Evolutionary conservation across 2,113 vertebrate species (phyloP).

Genomic region (Perccottus glenii): DNA sequence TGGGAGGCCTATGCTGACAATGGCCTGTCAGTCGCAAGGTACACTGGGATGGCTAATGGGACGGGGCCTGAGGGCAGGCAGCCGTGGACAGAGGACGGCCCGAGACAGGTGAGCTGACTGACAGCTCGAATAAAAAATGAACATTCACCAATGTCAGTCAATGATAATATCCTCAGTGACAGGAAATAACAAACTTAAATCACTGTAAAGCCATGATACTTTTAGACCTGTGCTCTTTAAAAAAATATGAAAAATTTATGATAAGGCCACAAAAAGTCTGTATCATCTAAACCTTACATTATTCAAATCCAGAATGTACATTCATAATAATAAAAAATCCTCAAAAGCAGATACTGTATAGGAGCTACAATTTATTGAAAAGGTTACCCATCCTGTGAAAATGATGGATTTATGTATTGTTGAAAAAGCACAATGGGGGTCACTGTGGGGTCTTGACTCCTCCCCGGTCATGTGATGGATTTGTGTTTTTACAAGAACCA

Average conservation of each 20-base stretch:
- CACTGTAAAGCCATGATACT: no score
- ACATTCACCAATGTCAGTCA: not conserved
- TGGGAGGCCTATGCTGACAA: conserved; percentile 41
- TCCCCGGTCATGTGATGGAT: conserved; percentile 1
- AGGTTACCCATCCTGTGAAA: no score
- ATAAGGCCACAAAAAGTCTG: no score
- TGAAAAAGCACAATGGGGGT: not conserved
- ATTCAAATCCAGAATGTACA: no score
- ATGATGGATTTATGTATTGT: not conserved
- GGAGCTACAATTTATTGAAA: no score
- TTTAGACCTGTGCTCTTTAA: no score
- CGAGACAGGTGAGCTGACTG: conserved; percentile 34
- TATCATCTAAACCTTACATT: no score
- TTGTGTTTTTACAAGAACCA: not conserved
- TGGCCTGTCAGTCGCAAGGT: conserved; percentile 40
- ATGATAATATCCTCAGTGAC: not conserved
- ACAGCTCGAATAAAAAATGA: conserved; percentile 7
- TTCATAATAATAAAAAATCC: no score
- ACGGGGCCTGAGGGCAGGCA: conserved; percentile 28
- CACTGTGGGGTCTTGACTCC: not conserved
- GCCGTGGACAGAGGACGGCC: conserved; percentile 18
- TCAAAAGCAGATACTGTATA: no score
- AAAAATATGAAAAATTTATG: no score
- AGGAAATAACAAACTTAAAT: not conserved
- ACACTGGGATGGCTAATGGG: conserved; percentile 48